Percentiles rank a stretch among this genome's conserved stretches.
Conservation (phyloP, 2,888 invertebrate genomes). For the Chrysolina haemoptera region DNA sequence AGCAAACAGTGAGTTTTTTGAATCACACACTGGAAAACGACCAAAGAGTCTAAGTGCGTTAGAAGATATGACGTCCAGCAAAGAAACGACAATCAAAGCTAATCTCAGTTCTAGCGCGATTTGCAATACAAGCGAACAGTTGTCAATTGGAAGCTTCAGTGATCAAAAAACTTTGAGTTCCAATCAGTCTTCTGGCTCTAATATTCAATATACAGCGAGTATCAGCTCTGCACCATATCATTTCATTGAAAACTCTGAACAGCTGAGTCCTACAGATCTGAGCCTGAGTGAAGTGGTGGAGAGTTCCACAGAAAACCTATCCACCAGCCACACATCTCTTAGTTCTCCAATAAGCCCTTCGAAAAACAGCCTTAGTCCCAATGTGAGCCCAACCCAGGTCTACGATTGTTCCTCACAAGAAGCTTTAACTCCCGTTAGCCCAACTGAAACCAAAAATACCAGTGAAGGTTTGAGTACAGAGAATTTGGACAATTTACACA, state of each 20-base stretch:
- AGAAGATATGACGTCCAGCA: conserved; percentile 58
- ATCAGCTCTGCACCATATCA: conserved; percentile 60
- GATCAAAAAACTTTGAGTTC: conserved; percentile 58
- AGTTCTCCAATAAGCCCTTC: conserved; percentile 64
- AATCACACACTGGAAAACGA: conserved; percentile 53
- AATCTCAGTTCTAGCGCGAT: conserved; percentile 62
- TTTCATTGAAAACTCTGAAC: conserved; percentile 61
- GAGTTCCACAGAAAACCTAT: conserved; percentile 65
- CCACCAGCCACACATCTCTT: conserved; percentile 69
- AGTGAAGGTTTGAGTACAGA: conserved; percentile 54
- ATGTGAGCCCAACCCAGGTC: conserved; percentile 63
- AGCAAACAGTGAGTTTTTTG: conserved; percentile 43
- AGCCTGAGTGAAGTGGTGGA: conserved; percentile 65
- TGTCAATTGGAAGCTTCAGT: conserved; percentile 55
- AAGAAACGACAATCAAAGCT: conserved; percentile 56
- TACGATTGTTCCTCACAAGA: conserved; percentile 51
- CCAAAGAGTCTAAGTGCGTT: conserved; percentile 67
- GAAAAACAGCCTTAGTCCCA: conserved; percentile 63
- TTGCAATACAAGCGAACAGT: conserved; percentile 61
- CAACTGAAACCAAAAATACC: conserved; percentile 52
- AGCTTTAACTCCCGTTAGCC: conserved; percentile 49
- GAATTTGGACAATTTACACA: conserved; percentile 43
- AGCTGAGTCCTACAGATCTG: conserved; percentile 60
- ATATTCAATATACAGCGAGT: conserved; percentile 62
- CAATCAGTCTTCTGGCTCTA: conserved; percentile 60